phyloP scores from a whole-genome alignment of 2,113 vertebrate genomes.

The Marcusenius ussheri region DNA sequence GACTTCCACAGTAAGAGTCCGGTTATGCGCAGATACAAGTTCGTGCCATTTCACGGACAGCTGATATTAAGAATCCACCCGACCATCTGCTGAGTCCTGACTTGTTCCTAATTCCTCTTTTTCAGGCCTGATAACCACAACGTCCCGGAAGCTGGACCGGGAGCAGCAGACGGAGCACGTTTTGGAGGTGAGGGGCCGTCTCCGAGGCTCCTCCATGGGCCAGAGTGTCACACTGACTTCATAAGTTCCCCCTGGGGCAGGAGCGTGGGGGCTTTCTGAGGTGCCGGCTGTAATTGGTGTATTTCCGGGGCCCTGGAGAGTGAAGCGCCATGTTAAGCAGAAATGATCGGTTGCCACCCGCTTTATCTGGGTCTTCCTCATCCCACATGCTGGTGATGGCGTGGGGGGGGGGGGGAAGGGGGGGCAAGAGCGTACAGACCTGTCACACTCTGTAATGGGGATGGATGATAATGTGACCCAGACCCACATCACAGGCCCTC shows the following conservation, averaged over 20 bases:
- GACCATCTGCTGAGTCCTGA: neutral
- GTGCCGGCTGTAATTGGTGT: neutral
- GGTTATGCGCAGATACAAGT: neutral
- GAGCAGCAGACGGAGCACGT: constrained; percentile 78
- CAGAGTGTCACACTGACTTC: neutral
- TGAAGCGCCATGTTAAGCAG: neutral
- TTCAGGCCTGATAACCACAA: constrained; percentile 74
- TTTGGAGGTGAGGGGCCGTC: constrained; percentile 62
- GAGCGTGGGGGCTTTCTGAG: too few species aligned
- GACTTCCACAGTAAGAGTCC: neutral
- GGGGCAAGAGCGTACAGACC: constrained; percentile 21
- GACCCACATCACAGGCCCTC: neutral
- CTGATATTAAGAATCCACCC: neutral
- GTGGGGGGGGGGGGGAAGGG: neutral
- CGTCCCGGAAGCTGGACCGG: constrained; percentile 72
- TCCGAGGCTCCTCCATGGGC: neutral
- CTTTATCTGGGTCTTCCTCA: neutral
- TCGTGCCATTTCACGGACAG: neutral
- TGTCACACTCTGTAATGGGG: constrained; percentile 39
- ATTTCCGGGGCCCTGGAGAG: neutral
- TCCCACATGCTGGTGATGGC: neutral
- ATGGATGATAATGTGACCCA: constrained; percentile 21
- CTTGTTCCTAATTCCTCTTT: constrained; percentile 39
- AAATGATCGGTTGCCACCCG: neutral
- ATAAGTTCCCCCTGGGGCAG: neutral